Conservation (phyloP, 2,888 invertebrate genomes). For the Erynnis tages region DNA sequence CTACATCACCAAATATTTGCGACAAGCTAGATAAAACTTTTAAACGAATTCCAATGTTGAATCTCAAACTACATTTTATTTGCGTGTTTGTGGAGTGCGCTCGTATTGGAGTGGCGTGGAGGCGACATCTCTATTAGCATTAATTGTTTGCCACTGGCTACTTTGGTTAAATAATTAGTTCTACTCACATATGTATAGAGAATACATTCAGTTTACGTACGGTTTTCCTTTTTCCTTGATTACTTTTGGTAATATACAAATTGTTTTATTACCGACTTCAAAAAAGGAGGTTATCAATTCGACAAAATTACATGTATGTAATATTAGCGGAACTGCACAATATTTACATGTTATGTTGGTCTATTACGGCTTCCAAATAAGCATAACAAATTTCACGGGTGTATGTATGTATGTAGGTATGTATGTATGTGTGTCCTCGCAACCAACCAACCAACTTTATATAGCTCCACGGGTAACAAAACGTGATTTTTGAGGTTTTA, state of each 20-base stretch:
- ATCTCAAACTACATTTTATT: slow-evolving; percentile 12
- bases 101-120: not conserved
- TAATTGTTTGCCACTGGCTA: slow-evolving; percentile 7
- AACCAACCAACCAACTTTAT: not conserved
- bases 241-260: too few relatives aligned
- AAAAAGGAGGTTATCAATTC: too few relatives aligned
- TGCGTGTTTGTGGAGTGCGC: not conserved
- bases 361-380: too few relatives aligned
- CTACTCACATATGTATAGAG: not conserved
- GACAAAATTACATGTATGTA: too few relatives aligned
- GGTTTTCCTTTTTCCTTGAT: not conserved
- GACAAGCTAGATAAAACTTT: too few relatives aligned
- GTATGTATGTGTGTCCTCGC: too few relatives aligned
- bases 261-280: too few relatives aligned
- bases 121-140: slow-evolving; percentile 14
- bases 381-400: too few relatives aligned
- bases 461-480: not conserved
- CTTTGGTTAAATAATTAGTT: slow-evolving; percentile 7
- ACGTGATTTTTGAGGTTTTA: not conserved
- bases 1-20: too few relatives aligned
- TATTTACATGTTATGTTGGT: too few relatives aligned
- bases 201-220: not conserved
- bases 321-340: not conserved
- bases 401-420: too few relatives aligned
- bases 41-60: not conserved